Percentiles rank a stretch among this genome's conserved stretches.
These are phyloP conservation scores for Drosophila paramelanica DNA, from an alignment of 2,888 invertebrate genomes.

Conservation along the genomic window DNA sequence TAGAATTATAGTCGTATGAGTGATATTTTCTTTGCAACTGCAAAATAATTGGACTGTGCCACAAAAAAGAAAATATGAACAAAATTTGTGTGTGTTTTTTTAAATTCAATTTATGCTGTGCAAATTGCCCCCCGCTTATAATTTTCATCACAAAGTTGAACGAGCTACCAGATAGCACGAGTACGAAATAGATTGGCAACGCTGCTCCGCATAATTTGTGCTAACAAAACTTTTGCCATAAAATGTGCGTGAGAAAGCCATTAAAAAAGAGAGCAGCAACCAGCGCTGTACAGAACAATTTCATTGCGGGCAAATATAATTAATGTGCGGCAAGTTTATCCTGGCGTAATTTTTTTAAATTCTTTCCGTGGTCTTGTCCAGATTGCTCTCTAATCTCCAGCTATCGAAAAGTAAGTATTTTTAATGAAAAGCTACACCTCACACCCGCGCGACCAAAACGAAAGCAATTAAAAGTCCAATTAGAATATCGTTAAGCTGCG, in stretches of 20 bases:
- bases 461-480: conserved; percentile 75
- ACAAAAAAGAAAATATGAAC: background rate
- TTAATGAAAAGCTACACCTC: conserved; percentile 37
- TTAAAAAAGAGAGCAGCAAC: conserved; percentile 54
- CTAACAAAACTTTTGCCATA: conserved; percentile 68
- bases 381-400: conserved; percentile 52
- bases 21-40: conserved; percentile 35
- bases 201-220: conserved; percentile 53
- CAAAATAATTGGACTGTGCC: conserved; percentile 44
- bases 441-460: conserved; percentile 17
- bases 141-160: conserved; percentile 49
- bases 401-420: conserved; percentile 46
- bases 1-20: conserved; percentile 57
- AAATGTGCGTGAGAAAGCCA: conserved; percentile 61
- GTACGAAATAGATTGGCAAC: conserved; percentile 36
- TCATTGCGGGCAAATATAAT: conserved; percentile 68
- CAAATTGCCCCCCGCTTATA: conserved; percentile 53
- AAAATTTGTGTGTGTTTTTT: conserved; percentile 21
- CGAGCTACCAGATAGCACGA: conserved; percentile 24
- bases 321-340: conserved; percentile 65
- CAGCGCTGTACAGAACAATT: conserved; percentile 27
- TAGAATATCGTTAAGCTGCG: conserved; percentile 62
- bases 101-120: conserved; percentile 67
- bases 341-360: conserved; percentile 7
- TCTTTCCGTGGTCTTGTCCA: conserved; percentile 18